A percentile compares a stretch with the other conserved stretches of the same genome.
These are phyloP conservation scores for Macrostomum lignano DNA, from an alignment of 1,140 invertebrate genomes.

Conservation along the genomic window DNA sequence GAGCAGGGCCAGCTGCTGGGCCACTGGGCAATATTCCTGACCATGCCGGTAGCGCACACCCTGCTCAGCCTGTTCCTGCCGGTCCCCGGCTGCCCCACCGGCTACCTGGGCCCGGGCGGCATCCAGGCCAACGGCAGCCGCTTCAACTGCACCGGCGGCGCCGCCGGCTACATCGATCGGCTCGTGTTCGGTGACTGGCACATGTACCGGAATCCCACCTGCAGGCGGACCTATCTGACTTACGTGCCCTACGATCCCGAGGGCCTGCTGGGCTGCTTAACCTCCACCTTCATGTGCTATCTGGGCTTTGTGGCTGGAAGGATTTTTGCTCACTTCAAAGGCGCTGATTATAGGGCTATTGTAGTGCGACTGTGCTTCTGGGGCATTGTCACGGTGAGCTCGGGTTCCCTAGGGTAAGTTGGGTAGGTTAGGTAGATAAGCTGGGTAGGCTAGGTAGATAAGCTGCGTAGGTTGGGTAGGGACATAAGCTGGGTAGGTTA, in stretches of 20 bases:
- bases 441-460: conserved; percentile 13
- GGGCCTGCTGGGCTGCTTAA: conserved; percentile 39
- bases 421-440: conserved; percentile 32
- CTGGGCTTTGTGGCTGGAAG: conserved; percentile 37
- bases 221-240: conserved; percentile 39
- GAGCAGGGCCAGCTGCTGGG: too few relatives aligned
- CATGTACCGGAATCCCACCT: conserved; percentile 42
- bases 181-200: conserved; percentile 41
- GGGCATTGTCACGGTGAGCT: conserved; percentile 38
- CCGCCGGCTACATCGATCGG: conserved; percentile 49
- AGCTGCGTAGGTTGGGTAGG: too few relatives aligned
- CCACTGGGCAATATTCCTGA: too few relatives aligned
- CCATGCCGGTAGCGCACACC: conserved; percentile 36
- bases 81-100: conserved; percentile 44
- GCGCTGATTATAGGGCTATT: conserved; percentile 1
- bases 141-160: conserved; percentile 50
- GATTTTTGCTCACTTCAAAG: neutral
- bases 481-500: too few relatives aligned
- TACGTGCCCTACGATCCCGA: conserved; percentile 51
- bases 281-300: conserved; percentile 38
- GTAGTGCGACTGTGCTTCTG: conserved; percentile 3
- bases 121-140: conserved; percentile 35
- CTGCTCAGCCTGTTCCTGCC: conserved; percentile 40
- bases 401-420: conserved; percentile 33
- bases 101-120: conserved; percentile 57